These are phyloP conservation scores for Origma solitaria DNA, from an alignment of 2,113 vertebrate genomes.

Conservation along the genomic window DNA sequence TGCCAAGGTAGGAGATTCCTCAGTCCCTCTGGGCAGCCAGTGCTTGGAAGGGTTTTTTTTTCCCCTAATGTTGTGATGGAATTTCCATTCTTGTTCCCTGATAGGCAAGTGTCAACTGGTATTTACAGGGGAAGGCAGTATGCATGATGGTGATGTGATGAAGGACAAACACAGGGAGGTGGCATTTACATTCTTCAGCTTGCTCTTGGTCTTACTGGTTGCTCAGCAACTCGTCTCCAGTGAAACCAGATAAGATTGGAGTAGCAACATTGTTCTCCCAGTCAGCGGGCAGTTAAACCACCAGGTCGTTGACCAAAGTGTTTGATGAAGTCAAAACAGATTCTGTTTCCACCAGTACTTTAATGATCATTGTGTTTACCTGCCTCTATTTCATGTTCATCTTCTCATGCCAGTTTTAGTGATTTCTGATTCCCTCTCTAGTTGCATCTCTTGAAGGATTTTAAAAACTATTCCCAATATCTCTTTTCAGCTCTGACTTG, in stretches of 20 bases:
- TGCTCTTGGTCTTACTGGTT: slow-evolving; percentile 14
- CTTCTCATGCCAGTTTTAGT: background rate
- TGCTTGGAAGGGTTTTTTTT: background rate
- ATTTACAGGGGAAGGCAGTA: background rate
- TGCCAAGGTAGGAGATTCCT: background rate
- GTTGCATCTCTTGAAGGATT: background rate
- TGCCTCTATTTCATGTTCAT: background rate
- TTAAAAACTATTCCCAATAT: background rate
- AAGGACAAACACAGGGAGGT: background rate
- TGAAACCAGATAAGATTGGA: slow-evolving; percentile 40
- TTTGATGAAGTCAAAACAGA: background rate
- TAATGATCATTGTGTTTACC: background rate
- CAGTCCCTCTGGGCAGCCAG: background rate
- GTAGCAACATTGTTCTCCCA: background rate
- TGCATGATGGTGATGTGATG: background rate
- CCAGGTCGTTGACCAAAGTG: background rate
- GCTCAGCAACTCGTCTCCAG: background rate
- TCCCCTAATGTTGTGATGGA: background rate
- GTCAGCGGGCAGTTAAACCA: background rate
- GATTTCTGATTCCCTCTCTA: background rate
- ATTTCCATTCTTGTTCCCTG: background rate
- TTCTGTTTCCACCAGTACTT: background rate
- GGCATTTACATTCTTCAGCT: slow-evolving; percentile 6
- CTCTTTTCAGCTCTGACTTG: background rate
- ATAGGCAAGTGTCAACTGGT: background rate